Conservation (phyloP, 2,888 invertebrate genomes). For the Megaustenia siamemsis region DNA sequence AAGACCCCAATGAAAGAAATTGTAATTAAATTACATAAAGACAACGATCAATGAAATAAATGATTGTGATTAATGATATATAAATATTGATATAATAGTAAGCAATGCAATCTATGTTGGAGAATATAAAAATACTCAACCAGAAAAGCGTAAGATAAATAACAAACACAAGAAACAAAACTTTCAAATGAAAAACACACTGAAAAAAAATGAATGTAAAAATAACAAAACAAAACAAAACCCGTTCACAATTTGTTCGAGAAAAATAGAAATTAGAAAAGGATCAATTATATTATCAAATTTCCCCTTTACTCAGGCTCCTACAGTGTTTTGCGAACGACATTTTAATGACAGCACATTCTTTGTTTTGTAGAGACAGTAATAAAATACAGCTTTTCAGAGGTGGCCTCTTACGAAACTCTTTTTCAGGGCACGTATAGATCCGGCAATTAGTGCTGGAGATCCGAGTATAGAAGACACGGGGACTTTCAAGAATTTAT, state of each 20-base stretch:
- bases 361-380: neutral
- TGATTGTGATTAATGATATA: no score
- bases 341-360: neutral
- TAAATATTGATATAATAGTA: no score
- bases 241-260: neutral
- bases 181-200: neutral
- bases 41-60: no score
- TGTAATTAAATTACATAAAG: no score
- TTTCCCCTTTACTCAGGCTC: neutral
- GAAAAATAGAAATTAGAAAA: neutral
- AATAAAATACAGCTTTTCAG: slow-evolving; percentile 30
- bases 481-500: slow-evolving; percentile 10
- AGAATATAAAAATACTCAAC: no score
- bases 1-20: no score
- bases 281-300: neutral
- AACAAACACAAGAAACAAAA: neutral
- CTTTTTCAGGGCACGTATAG: slow-evolving; percentile 14
- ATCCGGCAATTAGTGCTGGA: slow-evolving; percentile 22
- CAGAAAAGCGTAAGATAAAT: no score
- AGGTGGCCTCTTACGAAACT: slow-evolving; percentile 1
- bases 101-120: no score
- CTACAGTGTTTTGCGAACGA: neutral
- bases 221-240: neutral
- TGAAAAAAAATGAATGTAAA: neutral
- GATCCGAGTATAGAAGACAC: neutral